Evolutionary conservation across 2,113 vertebrate genomes (phyloP).

Genomic region (Cochlearius cochlearius): DNA sequence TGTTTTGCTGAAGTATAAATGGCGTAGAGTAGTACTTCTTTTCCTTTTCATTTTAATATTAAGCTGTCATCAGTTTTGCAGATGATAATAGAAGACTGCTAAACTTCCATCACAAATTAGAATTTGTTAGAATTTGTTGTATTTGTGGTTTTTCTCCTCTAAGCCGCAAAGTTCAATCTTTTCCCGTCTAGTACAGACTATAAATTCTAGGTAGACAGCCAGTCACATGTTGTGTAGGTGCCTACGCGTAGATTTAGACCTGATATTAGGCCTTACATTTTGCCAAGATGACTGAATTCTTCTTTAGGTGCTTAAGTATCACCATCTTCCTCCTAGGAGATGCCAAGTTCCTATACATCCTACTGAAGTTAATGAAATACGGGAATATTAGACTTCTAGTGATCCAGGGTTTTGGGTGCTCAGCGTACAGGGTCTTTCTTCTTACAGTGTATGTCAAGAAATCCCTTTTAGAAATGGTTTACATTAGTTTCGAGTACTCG

Average conservation of each 20-base stretch:
- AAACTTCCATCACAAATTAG: neutral
- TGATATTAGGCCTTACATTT: neutral
- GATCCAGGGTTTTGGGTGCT: neutral
- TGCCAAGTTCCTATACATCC: neutral
- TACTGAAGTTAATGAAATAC: neutral
- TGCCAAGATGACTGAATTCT: neutral
- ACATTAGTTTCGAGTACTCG: neutral
- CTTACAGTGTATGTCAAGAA: neutral
- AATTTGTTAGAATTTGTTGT: neutral
- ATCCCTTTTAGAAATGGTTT: neutral
- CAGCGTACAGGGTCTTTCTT: neutral
- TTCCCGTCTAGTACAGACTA: neutral
- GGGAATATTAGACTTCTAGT: neutral
- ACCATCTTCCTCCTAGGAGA: neutral
- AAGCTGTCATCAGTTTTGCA: neutral
- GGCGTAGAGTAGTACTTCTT: neutral
- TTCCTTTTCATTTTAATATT: neutral
- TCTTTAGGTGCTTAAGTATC: neutral
- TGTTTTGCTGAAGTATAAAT: neutral
- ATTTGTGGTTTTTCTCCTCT: neutral
- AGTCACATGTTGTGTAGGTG: neutral
- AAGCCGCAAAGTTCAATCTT: neutral
- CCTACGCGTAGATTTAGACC: neutral
- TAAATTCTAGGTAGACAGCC: neutral
- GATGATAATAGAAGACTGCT: neutral